These are phyloP conservation scores for Muntiacus muntjak DNA, from an alignment of 2,113 vertebrate genomes.

Conservation along the genomic window DNA sequence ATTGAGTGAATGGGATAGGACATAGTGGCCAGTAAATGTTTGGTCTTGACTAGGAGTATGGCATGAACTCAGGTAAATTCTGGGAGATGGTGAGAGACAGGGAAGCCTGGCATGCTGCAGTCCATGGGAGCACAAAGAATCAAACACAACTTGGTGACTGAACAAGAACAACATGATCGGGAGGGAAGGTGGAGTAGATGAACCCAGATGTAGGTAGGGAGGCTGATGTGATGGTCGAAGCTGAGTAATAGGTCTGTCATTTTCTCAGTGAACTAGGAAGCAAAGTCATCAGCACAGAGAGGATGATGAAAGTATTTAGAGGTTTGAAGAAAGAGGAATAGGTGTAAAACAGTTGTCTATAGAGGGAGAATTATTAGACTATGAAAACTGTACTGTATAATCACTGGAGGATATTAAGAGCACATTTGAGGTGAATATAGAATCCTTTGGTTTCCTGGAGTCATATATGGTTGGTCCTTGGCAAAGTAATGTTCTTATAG, in stretches of 20 bases:
- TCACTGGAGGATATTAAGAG: neutral
- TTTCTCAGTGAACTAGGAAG: neutral
- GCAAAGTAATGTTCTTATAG: neutral
- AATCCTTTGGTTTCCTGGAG: neutral
- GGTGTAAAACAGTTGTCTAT: neutral
- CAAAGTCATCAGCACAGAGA: neutral
- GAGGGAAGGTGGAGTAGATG: neutral
- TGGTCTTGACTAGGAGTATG: neutral
- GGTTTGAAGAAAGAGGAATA: neutral
- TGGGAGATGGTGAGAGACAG: no score
- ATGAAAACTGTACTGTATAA: neutral
- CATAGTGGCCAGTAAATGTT: neutral
- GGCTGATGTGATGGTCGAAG: neutral
- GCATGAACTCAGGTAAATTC: no score
- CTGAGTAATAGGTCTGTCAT: neutral
- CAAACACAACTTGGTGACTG: no score
- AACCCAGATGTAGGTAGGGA: neutral
- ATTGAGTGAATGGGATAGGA: neutral
- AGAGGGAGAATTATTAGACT: neutral
- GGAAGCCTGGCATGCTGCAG: no score
- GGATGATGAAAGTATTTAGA: neutral
- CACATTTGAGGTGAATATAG: neutral
- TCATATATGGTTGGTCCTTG: neutral
- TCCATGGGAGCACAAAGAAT: no score
- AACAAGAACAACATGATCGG: no score